Percentiles rank a stretch among this genome's conserved stretches.
phyloP scores from a whole-genome alignment of 2,113 vertebrate genomes.

The Lepidothrix coronata region DNA sequence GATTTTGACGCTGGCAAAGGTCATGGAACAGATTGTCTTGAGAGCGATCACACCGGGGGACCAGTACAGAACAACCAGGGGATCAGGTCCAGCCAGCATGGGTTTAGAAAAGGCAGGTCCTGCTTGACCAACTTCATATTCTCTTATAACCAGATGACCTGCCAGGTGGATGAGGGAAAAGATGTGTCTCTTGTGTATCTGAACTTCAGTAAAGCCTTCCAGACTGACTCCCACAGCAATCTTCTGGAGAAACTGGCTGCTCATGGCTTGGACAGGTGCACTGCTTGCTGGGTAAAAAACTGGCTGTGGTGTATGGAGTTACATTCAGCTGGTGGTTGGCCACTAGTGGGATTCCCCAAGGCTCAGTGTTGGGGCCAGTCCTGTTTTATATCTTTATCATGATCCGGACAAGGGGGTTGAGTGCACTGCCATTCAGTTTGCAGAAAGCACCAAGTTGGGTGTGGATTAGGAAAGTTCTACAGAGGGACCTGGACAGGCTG shows the following conservation, averaged over 20 bases:
- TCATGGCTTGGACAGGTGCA: neutral
- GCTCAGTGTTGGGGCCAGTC: neutral
- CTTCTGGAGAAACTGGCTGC: neutral
- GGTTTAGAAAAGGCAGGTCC: neutral
- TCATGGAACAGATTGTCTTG: neutral
- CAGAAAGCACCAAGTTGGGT: neutral
- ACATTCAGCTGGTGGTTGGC: neutral
- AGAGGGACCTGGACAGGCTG: neutral
- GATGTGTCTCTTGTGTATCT: neutral
- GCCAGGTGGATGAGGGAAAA: neutral
- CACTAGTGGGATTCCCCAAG: neutral
- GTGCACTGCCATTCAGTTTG: neutral
- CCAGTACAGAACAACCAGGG: neutral
- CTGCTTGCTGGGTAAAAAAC: too few relatives aligned
- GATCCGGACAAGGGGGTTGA: rapidly evolving
- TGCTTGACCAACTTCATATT: neutral
- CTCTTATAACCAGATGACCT: neutral
- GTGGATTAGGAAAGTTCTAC: neutral
- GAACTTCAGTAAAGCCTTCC: neutral
- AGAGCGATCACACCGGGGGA: neutral
- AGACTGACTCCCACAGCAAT: neutral
- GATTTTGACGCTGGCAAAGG: neutral
- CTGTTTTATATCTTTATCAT: neutral
- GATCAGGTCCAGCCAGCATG: neutral
- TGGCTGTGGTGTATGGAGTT: neutral